These are phyloP conservation scores for Emydura subglobosa DNA, from an alignment of 2,113 vertebrate genomes.

Conservation along the genomic window DNA sequence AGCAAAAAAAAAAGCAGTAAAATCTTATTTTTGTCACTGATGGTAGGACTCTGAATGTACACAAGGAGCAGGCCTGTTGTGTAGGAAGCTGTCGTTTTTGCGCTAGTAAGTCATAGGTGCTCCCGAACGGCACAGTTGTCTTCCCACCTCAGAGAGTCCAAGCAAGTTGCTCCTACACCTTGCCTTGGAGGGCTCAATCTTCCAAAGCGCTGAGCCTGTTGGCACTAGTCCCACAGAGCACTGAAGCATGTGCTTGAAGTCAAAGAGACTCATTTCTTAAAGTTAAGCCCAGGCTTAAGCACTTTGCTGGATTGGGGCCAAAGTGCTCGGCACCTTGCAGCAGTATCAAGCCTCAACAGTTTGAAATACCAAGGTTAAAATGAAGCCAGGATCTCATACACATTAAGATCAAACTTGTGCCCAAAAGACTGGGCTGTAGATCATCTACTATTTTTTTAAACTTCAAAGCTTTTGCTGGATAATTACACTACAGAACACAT, in stretches of 20 bases:
- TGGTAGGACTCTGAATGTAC: background rate
- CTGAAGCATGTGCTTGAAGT: background rate
- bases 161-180: slow-evolving; percentile 15
- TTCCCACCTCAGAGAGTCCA: background rate
- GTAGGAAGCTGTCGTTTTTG: background rate
- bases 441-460: background rate
- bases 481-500: background rate
- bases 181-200: background rate
- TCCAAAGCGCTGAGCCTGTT: slow-evolving; percentile 22
- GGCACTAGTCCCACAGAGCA: background rate
- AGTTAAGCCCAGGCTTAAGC: background rate
- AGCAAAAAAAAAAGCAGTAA: background rate
- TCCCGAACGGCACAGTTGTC: background rate
- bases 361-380: background rate
- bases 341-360: background rate
- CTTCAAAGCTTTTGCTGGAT: background rate
- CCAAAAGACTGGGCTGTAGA: background rate
- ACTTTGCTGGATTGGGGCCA: background rate
- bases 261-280: background rate
- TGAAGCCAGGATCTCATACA: background rate
- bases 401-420: background rate
- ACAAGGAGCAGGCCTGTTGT: background rate
- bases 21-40: background rate
- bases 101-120: background rate
- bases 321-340: background rate